Percentiles rank a stretch among this genome's conserved stretches.
Conservation (phyloP, 2,113 vertebrate species). For the Mandrillus leucophaeus region DNA sequence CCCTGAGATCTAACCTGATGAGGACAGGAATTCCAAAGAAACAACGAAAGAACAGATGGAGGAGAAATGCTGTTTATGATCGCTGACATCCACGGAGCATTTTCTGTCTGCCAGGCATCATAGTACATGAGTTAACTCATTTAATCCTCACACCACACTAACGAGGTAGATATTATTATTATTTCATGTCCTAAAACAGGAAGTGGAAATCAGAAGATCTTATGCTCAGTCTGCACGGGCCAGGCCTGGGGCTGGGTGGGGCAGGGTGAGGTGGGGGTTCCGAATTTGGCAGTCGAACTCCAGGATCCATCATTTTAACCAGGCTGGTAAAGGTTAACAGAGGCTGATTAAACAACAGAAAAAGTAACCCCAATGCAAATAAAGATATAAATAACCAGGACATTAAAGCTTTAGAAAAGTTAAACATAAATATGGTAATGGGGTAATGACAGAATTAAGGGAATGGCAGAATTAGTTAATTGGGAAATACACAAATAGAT, state of each 20-base stretch:
- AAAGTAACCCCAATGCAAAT: background rate
- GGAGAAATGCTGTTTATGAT: fast-evolving
- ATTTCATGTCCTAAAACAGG: background rate
- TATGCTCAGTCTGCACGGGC: fast-evolving
- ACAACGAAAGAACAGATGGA: background rate
- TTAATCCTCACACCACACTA: background rate
- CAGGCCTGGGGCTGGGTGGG: background rate
- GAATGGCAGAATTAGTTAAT: background rate
- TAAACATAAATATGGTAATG: background rate
- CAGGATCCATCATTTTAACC: background rate
- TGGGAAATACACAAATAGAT: background rate
- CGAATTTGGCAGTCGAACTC: fast-evolving
- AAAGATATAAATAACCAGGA: background rate
- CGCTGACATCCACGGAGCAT: background rate
- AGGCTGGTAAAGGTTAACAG: background rate
- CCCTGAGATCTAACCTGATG: background rate
- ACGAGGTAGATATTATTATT: fast-evolving
- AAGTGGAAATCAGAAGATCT: background rate
- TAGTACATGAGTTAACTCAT: background rate
- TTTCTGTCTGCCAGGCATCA: background rate
- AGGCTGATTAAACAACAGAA: background rate
- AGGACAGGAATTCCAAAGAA: background rate
- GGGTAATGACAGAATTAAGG: background rate
- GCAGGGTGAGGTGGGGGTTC: background rate
- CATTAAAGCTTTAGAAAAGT: background rate